A percentile compares a stretch with the other conserved stretches of the same genome.
Evolutionary conservation across 2,797 vertebrate species (phyloP).

Genomic region (Neopelma chrysocephalum): DNA sequence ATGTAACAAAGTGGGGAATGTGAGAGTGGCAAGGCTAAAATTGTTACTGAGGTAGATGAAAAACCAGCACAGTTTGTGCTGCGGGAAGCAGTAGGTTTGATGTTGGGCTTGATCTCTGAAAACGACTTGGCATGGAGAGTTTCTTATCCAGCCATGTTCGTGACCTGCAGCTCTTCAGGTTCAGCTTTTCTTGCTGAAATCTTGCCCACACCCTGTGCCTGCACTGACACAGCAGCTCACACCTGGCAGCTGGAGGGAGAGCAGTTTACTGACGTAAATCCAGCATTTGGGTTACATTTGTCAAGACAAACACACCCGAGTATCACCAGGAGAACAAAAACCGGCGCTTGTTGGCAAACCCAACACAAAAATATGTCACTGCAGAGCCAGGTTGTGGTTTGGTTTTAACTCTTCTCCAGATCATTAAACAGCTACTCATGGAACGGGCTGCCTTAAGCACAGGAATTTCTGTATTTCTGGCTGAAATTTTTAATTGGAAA

Average conservation of each 20-base stretch:
- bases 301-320: background rate
- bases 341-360: rapidly evolving
- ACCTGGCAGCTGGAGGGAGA: background rate
- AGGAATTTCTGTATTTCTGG: background rate
- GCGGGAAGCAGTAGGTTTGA: rapidly evolving
- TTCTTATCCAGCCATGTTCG: rapidly evolving
- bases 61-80: background rate
- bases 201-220: background rate
- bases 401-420: background rate
- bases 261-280: rapidly evolving
- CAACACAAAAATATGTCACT: rapidly evolving
- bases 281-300: background rate
- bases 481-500: background rate
- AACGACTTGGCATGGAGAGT: background rate
- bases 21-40: background rate
- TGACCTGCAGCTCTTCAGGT: background rate
- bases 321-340: background rate
- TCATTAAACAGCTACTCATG: background rate
- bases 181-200: background rate
- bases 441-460: background rate
- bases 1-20: background rate
- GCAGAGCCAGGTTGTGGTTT: background rate
- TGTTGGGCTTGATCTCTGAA: background rate
- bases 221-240: background rate
- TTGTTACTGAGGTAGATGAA: background rate